Base-by-base conservation (phyloP, 1,140 invertebrate species). In the Drosophila pallidifrons region DNA sequence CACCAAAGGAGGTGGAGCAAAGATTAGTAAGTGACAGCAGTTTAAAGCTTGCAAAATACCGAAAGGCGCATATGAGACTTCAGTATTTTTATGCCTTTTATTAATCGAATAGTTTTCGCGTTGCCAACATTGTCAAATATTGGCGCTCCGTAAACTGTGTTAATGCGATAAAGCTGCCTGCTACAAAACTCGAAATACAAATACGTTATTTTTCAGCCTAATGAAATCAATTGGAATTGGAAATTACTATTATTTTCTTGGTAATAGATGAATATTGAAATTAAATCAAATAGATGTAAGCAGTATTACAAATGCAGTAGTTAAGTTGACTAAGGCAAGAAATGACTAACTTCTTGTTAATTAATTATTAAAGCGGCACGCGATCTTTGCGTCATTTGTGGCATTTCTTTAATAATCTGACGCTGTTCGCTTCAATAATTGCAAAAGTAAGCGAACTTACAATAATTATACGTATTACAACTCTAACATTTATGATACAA, bases 81-180 rank as follows among this genome's bases (percentile, higher is more conserved):
- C 6, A 32, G 7, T 32, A 32, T 32, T 32, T 7, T 38, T 20
- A 20, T 20, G 2, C 20, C 20, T 38, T 38, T 2, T 2, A 38
- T 10, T 38, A 38, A 38, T 38, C 35, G 35, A 43, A 59, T 13
- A 7, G 8, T n/a, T 68, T 60, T 68, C 64, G 71, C 6, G 47
- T 16, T 51, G 8, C 20, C n/a, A 43, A 57, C 54, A 16, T 11
- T 1, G 1, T 8, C 5, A 35, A 38, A 7, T 20, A 38, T 54
- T 49, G 47, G 10, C 20, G 28, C 7, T 13, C n/a, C 11, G 16
- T 46, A 51, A 51, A 25, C 20, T 11, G 1, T 35, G 52, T 8
- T 54, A 32, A 6, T 28, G 8, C 13, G 6, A 20, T 5, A 10
- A 38, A 20, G 52, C 32, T 55, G 30, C 7, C 38, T 38, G 52